Evolutionary conservation across 2,888 invertebrate species (phyloP).

Genomic region (Pristionchus fissidentatus): DNA sequence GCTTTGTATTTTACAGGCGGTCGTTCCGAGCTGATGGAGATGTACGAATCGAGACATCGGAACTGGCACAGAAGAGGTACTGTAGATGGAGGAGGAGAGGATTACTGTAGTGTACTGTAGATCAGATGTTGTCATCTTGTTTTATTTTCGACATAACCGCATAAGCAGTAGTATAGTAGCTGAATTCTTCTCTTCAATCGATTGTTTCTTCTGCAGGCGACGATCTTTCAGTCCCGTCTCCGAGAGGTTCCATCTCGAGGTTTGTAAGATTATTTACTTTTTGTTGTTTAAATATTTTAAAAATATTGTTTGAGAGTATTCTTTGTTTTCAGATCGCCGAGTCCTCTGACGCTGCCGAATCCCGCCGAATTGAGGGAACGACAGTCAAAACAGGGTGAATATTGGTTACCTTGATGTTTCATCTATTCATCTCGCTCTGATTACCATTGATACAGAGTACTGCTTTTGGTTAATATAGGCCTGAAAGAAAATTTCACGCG

Average conservation of each 20-base stretch:
- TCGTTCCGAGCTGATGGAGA: conserved; percentile 31
- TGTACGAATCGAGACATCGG: conserved; percentile 35
- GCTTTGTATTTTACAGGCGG: conserved; percentile 3
- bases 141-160: not conserved
- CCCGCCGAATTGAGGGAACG: conserved; percentile 17
- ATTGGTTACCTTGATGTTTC: not conserved
- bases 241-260: conserved; percentile 2
- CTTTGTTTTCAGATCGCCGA: conserved; percentile 21
- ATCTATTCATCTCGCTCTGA: not conserved
- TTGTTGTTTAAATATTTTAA: not conserved
- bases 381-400: conserved; percentile 21
- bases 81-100: not conserved
- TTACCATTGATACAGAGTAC: too few relatives aligned
- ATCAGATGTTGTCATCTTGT: not conserved
- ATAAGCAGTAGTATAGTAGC: not conserved
- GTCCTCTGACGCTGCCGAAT: not conserved
- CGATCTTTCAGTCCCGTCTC: conserved; percentile 5
- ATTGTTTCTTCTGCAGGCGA: conserved; percentile 20
- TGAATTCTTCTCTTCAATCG: not conserved
- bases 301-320: not conserved
- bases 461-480: too few relatives aligned
- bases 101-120: conserved; percentile 9
- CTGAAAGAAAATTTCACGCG: too few relatives aligned
- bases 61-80: conserved; percentile 34
- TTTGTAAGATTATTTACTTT: not conserved